Evolutionary conservation across 2,888 invertebrate genomes (phyloP), one percentile per base, ranked within the genome.

Genomic region (Kryphioiulus occultus): DNA sequence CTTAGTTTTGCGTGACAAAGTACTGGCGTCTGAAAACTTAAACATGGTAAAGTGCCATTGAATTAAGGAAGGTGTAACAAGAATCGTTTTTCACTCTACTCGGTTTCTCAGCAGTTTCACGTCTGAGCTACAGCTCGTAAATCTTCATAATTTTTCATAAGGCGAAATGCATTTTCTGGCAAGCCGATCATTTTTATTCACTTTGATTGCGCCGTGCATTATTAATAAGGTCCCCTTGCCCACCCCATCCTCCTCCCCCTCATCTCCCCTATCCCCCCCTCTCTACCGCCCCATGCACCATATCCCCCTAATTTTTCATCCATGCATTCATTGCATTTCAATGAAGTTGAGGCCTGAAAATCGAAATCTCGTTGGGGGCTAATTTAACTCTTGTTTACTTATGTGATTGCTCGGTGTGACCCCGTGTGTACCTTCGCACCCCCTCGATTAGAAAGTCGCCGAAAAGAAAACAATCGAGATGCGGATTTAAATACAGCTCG

Each of bases 311-410:
- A 85, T 78, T 78, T 78, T 78, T 78, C 78, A 78, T 78, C 78
- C 78, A 4, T 15, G 78, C 78, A 78, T 78, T 78, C 78, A 78
- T 78, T 78, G 78, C 26, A 78, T 32, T 78, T 26, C 78, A 78
- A 26, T 30, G 78, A 32, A 78, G 15, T 30, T 15, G 30, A 78
- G 78, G 78, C 30, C 53, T 53, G 86, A 53, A 86, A 86, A 86
- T 86, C 86, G 53, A 53, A 86, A 86, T 86, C 59, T 86, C 59
- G 86, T 86, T 86, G 86, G 53, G 35, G 59, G 30, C 86, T 86
- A 86, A 86, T 86, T 86, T 86, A 86, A 53, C 44, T 86, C 47
- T 86, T 86, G 86, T 86, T 86, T 86, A 86, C 86, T 53, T 53
- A 86, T 86, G 86, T 86, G 86, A 86, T 86, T 86, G 86, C 78